Evolutionary conservation across 2,113 vertebrate genomes (phyloP), one percentile per base, ranked within the genome.

Genomic region (Shinisaurus crocodilurus): DNA sequence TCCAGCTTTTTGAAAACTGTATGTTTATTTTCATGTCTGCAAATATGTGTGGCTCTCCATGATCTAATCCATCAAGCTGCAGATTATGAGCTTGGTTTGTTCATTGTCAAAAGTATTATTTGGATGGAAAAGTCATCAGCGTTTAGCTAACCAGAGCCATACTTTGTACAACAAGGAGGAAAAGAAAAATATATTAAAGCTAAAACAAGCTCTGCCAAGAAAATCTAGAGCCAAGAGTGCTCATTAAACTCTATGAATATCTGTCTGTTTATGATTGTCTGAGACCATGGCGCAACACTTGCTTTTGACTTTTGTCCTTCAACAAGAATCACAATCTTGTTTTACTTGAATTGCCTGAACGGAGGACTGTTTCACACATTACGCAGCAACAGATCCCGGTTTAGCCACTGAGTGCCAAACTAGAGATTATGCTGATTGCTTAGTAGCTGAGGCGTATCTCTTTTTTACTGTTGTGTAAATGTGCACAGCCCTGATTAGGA

Each of bases 61-160:
- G 54, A 96, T 60, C 72, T 92, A 95, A 94, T 88, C 79, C 74
- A 91, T 88, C 92, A 91, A 34, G 40, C 77, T 83, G 37, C 65
- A 92, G 50, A 91, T 87, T 91, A 77, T 93, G 40, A 89, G 89
- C 81, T 69, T 90, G 85, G 3, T 88, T 94, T 97, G 82, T 95
- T 89, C 92, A 84, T 90, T 96, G 93, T 95, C 80, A 88, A 54
- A 91, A 60, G 43, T n/a, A 72, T 95, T 93, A 93, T 90, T 95
- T 96, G 91, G 89, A 89, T 94, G 93, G 91, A 94, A 96, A 96
- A 91, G 77, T 85, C 88, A 92, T 60, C 89, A 88, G 9, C 76
- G 18, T 60, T 45, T 92, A 92, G 82, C 72, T 95, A 83, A 95
- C 90, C 86, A 94, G 60, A 94, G 88, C 77, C 81, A 88, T 95